A percentile compares a stretch with the other conserved stretches of the same genome.
These are phyloP conservation scores for Bilobella aurantiaca DNA, from an alignment of 1,140 invertebrate genomes.

Conservation along the genomic window DNA sequence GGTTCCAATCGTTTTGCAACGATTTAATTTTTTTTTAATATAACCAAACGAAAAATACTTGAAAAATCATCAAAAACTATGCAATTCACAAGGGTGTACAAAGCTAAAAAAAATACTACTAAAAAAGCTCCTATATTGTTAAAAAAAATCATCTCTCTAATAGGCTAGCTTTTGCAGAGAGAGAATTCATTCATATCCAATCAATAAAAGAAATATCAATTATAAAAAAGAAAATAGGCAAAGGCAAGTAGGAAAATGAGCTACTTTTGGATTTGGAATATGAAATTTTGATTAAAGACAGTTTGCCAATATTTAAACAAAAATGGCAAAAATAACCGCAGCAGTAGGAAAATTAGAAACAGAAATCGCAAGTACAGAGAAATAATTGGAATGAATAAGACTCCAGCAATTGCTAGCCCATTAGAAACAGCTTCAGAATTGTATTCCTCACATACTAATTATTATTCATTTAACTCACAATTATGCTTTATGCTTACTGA, in stretches of 20 bases:
- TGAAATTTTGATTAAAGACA: constrained; percentile 12
- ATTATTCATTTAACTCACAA: no score
- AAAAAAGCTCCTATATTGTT: not conserved
- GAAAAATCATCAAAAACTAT: no score
- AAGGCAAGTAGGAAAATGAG: not conserved
- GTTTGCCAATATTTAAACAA: not conserved
- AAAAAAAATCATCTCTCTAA: constrained; percentile 23
- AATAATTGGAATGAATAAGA: no score
- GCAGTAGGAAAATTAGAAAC: no score
- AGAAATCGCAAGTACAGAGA: no score
- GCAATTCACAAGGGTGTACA: no score
- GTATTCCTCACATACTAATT: no score
- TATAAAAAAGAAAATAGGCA: not conserved
- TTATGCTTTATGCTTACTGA: no score
- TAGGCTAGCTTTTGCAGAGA: constrained; percentile 35
- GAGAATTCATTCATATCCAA: constrained; percentile 12
- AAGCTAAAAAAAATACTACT: not conserved
- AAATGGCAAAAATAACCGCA: not conserved
- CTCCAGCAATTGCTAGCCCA: constrained; percentile 1
- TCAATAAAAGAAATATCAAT: constrained; percentile 2
- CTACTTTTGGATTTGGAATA: constrained; percentile 29
- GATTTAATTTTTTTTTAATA: no score
- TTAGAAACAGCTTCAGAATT: no score
- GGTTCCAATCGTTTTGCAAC: no score
- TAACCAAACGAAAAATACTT: no score